Percentiles rank a stretch among this genome's conserved stretches.
Conservation (phyloP, 2,113 vertebrate genomes). For the Corythoichthys haematopterus region DNA sequence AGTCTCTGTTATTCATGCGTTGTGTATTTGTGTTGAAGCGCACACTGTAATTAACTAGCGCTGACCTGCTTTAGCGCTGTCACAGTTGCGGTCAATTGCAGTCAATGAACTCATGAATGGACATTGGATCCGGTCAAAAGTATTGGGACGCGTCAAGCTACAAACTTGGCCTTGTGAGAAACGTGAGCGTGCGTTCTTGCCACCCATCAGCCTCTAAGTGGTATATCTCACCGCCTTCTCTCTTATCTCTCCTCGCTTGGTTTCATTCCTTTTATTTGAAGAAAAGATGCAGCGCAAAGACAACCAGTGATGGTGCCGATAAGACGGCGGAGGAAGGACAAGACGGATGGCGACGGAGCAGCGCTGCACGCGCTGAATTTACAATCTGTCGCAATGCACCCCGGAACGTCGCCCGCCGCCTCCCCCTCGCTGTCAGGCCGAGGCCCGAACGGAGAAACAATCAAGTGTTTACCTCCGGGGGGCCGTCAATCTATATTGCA, state of each 20-base stretch:
- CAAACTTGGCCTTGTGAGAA: not conserved
- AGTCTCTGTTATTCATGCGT: not conserved
- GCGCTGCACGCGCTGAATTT: slow-evolving; percentile 57
- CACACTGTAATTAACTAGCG: not conserved
- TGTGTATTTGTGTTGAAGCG: not conserved
- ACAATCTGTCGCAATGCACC: slow-evolving; percentile 60
- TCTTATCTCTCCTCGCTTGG: slow-evolving; percentile 45
- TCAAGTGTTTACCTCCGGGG: slow-evolving; percentile 22
- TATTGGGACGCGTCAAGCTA: not conserved
- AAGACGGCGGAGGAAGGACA: slow-evolving; percentile 44
- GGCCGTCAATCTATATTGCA: slow-evolving; percentile 6
- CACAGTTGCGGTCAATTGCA: not conserved
- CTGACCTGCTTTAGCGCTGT: not conserved
- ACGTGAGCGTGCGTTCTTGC: not conserved
- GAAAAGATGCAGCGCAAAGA: not conserved
- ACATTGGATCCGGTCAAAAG: not conserved
- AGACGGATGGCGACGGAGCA: slow-evolving; percentile 47
- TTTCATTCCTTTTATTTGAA: not conserved
- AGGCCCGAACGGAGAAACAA: slow-evolving; percentile 23
- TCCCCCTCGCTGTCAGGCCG: not conserved
- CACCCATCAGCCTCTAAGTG: not conserved
- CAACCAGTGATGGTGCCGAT: slow-evolving; percentile 53
- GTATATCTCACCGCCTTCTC: slow-evolving; percentile 9
- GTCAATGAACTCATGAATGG: not conserved
- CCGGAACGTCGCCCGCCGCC: not conserved